Conservation (phyloP, 1,140 invertebrate genomes). For the Brachionus angularis region DNA sequence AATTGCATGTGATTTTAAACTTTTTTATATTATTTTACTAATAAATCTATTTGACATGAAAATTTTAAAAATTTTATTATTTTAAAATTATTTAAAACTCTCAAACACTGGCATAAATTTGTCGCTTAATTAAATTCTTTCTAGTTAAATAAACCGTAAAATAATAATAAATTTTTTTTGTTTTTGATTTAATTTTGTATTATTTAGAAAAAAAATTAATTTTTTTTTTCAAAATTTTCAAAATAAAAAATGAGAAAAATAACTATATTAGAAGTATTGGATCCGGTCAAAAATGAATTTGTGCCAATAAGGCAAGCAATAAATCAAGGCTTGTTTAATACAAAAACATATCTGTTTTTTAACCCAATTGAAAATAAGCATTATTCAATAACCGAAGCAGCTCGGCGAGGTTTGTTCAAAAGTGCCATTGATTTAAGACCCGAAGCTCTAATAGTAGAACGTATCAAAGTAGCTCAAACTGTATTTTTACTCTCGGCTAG, state of each 20-base stretch:
- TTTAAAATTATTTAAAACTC: too few relatives aligned
- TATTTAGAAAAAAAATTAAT: too few relatives aligned
- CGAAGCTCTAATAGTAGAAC: slow-evolving; percentile 14
- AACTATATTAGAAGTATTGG: slow-evolving; percentile 22
- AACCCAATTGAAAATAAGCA: neutral
- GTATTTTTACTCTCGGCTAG: slow-evolving; percentile 9
- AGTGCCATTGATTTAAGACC: slow-evolving; percentile 25
- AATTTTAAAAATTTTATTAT: too few relatives aligned
- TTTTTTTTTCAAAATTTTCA: too few relatives aligned
- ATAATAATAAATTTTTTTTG: too few relatives aligned
- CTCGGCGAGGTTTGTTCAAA: neutral
- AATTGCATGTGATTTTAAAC: too few relatives aligned
- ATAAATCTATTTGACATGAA: too few relatives aligned
- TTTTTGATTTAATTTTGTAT: too few relatives aligned
- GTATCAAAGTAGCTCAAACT: neutral
- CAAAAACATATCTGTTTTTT: slow-evolving; percentile 27
- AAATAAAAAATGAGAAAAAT: slow-evolving; percentile 29
- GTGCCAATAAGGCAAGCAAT: slow-evolving; percentile 27
- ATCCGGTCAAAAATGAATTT: slow-evolving; percentile 1
- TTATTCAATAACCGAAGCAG: slow-evolving; percentile 18
- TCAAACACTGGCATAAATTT: too few relatives aligned
- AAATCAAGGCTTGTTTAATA: slow-evolving; percentile 25
- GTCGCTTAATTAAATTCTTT: too few relatives aligned
- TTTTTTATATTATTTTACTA: too few relatives aligned
- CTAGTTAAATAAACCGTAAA: too few relatives aligned